phyloP scores from a whole-genome alignment of 2,113 vertebrate genomes.

The Garra rufa region DNA sequence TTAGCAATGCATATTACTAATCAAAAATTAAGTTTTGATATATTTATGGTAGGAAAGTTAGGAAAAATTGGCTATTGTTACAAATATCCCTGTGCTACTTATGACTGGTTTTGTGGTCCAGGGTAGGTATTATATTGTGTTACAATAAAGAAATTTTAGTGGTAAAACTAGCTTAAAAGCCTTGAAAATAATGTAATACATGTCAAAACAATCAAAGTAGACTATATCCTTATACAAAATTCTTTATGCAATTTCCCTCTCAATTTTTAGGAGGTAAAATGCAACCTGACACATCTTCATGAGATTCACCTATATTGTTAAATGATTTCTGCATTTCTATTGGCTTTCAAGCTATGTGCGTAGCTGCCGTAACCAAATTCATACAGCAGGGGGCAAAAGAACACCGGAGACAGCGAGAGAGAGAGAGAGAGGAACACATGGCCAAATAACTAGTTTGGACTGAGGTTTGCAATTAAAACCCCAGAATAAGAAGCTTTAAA shows the following conservation, averaged over 20 bases:
- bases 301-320: neutral
- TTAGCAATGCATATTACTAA: too few relatives aligned
- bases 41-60: too few relatives aligned
- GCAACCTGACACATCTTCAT: neutral
- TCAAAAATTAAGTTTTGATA: too few relatives aligned
- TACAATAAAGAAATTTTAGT: neutral
- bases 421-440: neutral
- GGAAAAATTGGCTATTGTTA: too few relatives aligned
- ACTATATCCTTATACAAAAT: neutral
- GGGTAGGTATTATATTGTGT: too few relatives aligned
- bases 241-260: neutral
- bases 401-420: neutral
- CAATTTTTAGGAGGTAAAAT: neutral
- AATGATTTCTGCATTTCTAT: neutral
- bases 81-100: too few relatives aligned
- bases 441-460: slow-evolving; percentile 26
- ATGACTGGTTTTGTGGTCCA: too few relatives aligned
- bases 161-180: neutral
- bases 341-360: neutral
- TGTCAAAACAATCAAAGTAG: neutral
- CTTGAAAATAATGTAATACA: neutral
- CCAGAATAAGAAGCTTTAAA: slow-evolving; percentile 23
- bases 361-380: slow-evolving; percentile 25
- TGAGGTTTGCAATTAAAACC: slow-evolving; percentile 31
- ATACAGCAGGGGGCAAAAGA: slow-evolving; percentile 51